These are phyloP conservation scores for Grammomys dolichurus DNA, from an alignment of 2,113 vertebrate species.

Conservation along the genomic window DNA sequence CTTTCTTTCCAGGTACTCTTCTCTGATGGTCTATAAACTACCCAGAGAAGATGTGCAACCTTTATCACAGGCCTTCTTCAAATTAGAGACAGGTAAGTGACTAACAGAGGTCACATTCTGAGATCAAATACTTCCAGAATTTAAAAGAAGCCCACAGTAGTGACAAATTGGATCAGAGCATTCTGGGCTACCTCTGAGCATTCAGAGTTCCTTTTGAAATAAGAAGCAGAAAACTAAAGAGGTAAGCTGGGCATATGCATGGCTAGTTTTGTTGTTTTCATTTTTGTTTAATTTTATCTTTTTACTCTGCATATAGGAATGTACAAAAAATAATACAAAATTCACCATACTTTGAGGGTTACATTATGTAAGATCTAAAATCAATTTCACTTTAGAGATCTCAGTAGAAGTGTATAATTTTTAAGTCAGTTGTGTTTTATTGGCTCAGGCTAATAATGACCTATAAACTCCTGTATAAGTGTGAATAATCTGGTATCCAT, in stretches of 20 bases:
- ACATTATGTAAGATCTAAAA: not conserved
- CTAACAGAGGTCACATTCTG: not conserved
- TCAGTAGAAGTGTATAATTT: not conserved
- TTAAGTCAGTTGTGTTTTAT: not conserved
- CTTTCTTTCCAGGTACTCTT: not conserved
- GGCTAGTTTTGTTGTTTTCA: not conserved
- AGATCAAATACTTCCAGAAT: not conserved
- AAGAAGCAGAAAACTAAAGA: not conserved
- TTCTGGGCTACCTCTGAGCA: not conserved
- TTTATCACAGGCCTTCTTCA: conserved; percentile 36
- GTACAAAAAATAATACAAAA: not conserved
- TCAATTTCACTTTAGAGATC: not conserved
- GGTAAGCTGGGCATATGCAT: no score
- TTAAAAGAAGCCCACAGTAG: not conserved
- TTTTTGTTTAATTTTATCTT: not conserved
- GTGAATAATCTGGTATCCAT: not conserved
- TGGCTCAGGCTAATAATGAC: not conserved
- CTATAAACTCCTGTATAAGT: not conserved
- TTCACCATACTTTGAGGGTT: not conserved
- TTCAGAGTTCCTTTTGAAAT: not conserved
- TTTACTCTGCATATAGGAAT: no score
- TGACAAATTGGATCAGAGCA: not conserved
- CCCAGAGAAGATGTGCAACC: not conserved
- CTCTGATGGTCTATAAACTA: conserved; percentile 14
- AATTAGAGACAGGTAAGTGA: conserved; percentile 34